A percentile compares a stretch with the other conserved stretches of the same genome.
Conservation (phyloP, 2,888 invertebrate genomes). For the Catotricha subobsoleta region DNA sequence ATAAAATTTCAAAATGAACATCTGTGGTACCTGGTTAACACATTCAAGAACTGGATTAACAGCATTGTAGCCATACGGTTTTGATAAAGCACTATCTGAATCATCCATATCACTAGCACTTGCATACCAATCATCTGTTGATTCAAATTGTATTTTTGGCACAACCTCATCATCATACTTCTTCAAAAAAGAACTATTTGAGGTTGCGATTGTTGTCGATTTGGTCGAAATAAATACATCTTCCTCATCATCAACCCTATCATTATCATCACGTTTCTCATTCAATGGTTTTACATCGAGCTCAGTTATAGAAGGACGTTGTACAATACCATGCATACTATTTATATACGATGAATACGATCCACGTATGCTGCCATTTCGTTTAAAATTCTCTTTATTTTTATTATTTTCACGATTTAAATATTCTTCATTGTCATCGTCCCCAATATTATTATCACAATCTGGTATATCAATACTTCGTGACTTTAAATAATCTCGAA, state of each 20-base stretch:
- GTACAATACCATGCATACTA: background rate
- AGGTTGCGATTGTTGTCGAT: background rate
- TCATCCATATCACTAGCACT: constrained; percentile 64
- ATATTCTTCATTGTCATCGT: constrained; percentile 22
- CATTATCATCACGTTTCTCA: no score
- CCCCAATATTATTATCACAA: constrained; percentile 22
- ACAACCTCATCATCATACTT: background rate
- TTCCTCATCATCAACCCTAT: background rate
- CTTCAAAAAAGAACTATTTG: background rate
- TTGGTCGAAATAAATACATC: background rate
- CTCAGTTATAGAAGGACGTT: no score
- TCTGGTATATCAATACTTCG: constrained; percentile 19
- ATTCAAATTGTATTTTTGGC: constrained; percentile 18
- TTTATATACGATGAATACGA: constrained; percentile 14
- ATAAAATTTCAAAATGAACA: background rate
- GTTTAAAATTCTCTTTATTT: constrained; percentile 15
- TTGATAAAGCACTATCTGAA: constrained; percentile 16
- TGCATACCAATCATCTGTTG: constrained; percentile 58
- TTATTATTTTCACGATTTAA: constrained; percentile 22
- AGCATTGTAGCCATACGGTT: constrained; percentile 34
- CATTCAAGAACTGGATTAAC: constrained; percentile 74
- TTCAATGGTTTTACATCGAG: no score
- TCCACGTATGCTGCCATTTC: constrained; percentile 21
- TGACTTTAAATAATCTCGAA: constrained; percentile 27
- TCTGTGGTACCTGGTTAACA: constrained; percentile 49